These are phyloP conservation scores for Leuciscus idus DNA, from an alignment of 2,113 vertebrate species.

Conservation along the genomic window DNA sequence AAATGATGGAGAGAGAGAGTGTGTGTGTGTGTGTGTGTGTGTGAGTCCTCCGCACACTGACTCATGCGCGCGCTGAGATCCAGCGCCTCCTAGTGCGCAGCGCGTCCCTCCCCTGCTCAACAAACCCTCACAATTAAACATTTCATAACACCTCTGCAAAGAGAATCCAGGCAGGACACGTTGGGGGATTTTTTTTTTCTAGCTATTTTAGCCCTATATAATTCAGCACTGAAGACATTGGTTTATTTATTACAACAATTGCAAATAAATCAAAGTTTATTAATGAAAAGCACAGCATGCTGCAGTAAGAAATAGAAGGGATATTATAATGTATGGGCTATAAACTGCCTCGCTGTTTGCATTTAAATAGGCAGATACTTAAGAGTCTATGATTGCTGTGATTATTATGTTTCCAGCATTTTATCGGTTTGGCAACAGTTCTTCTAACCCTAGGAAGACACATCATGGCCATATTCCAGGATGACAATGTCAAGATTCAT, in stretches of 20 bases:
- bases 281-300: not conserved
- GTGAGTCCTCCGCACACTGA: slow-evolving; percentile 59
- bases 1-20: slow-evolving; percentile 59
- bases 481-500: no score
- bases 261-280: not conserved
- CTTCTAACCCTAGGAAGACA: no score
- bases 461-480: no score
- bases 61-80: slow-evolving; percentile 60
- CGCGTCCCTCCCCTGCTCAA: not conserved
- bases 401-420: no score
- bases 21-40: slow-evolving; percentile 52
- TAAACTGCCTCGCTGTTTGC: no score
- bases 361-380: no score
- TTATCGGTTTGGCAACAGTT: no score
- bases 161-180: not conserved
- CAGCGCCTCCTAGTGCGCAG: slow-evolving; percentile 63
- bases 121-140: not conserved
- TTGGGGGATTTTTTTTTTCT: not conserved
- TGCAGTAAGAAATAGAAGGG: not conserved
- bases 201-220: not conserved
- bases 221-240: no score
- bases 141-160: slow-evolving; percentile 15
- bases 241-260: not conserved
- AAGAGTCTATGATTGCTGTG: no score
- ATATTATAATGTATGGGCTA: no score